Conservation (phyloP, 2,888 invertebrate genomes). For the Microctonus aethiopoides region DNA sequence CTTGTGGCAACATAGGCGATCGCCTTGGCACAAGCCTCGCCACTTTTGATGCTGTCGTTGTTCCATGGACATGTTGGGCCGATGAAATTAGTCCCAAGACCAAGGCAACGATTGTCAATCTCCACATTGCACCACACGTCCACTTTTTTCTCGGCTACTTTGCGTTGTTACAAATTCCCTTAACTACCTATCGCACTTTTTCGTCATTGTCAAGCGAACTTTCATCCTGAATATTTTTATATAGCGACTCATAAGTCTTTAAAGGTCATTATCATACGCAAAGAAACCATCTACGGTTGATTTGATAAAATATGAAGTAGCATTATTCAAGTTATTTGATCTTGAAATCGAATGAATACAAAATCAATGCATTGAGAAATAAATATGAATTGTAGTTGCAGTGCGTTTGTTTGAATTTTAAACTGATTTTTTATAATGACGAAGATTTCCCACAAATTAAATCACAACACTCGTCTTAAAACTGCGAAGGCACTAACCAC, state of each 20-base stretch:
- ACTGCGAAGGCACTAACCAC: constrained; percentile 41
- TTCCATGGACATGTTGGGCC: constrained; percentile 52
- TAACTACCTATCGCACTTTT: constrained; percentile 61
- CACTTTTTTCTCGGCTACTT: constrained; percentile 44
- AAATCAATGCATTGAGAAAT: not conserved
- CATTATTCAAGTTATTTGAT: constrained; percentile 1
- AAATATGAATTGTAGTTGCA: not conserved
- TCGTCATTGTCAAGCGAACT: constrained; percentile 53
- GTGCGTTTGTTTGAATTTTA: not conserved
- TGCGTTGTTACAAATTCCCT: constrained; percentile 24
- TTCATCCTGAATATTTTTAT: constrained; percentile 40
- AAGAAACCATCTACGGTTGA: not conserved
- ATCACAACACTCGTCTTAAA: constrained; percentile 28
- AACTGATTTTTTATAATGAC: not conserved
- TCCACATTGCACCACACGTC: constrained; percentile 55
- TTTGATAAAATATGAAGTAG: not conserved
- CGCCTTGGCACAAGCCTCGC: constrained; percentile 58
- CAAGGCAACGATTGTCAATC: constrained; percentile 58
- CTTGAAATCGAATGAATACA: not conserved
- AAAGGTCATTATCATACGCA: not conserved
- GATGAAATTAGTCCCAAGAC: constrained; percentile 56
- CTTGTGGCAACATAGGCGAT: constrained; percentile 62
- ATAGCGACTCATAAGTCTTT: not conserved
- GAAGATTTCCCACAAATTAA: not conserved
- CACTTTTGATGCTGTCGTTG: constrained; percentile 34